Percentiles rank a stretch among this genome's conserved stretches.
These are phyloP conservation scores for Creontiades dilutus DNA, from an alignment of 2,888 invertebrate genomes.

Conservation along the genomic window DNA sequence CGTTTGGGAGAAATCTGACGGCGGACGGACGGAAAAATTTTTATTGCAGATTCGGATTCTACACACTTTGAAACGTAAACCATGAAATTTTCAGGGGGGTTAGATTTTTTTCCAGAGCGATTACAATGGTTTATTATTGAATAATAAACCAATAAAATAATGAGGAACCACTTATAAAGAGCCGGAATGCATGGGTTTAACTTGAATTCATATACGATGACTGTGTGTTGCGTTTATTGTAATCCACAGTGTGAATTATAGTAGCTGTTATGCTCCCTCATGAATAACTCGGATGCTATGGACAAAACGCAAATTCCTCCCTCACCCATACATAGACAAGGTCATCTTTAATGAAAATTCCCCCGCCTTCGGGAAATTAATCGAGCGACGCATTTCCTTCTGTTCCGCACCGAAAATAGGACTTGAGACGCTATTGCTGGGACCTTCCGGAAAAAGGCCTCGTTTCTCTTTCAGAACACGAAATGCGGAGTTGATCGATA, in stretches of 20 bases:
- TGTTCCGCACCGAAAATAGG: not conserved
- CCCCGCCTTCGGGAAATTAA: not conserved
- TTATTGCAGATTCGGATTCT: no score
- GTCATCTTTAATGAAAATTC: slow-evolving; percentile 36
- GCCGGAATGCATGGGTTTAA: not conserved
- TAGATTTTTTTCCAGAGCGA: no score
- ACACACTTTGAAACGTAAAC: no score
- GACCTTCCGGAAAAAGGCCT: not conserved
- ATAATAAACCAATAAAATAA: no score
- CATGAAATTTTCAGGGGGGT: no score
- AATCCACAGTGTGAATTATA: not conserved
- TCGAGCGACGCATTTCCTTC: not conserved
- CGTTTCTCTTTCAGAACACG: slow-evolving; percentile 20
- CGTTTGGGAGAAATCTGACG: no score
- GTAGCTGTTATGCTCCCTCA: not conserved
- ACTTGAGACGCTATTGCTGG: slow-evolving; percentile 15
- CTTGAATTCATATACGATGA: not conserved
- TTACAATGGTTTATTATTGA: no score
- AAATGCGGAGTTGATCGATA: slow-evolving; percentile 40
- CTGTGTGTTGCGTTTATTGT: not conserved
- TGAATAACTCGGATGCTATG: not conserved
- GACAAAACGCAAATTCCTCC: slow-evolving; percentile 4
- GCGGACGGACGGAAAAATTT: no score
- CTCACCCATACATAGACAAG: slow-evolving; percentile 27
- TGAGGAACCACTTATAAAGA: no score